phyloP scores from a whole-genome alignment of 2,113 vertebrate species.

The Campylomormyrus numenius region DNA sequence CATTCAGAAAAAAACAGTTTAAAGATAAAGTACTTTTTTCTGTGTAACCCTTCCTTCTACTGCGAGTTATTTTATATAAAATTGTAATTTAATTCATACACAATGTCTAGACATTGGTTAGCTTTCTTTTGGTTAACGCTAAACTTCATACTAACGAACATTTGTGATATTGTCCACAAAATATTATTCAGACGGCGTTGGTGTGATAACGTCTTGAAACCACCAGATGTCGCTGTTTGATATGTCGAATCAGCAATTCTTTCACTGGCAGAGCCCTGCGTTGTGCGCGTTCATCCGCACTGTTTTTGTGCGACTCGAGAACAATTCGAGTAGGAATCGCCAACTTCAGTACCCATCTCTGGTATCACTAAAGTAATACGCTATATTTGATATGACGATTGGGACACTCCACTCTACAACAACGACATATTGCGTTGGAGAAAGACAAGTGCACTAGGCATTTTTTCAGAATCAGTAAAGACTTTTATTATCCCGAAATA shows the following conservation, averaged over 20 bases:
- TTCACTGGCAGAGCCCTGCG: background rate
- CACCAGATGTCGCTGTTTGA: background rate
- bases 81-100: background rate
- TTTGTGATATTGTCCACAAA: background rate
- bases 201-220: background rate
- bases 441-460: background rate
- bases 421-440: background rate
- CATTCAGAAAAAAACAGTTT: background rate
- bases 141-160: background rate
- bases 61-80: background rate
- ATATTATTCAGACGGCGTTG: background rate
- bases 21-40: background rate
- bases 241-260: background rate
- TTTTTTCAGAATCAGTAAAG: background rate
- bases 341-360: background rate
- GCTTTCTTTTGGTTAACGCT: background rate
- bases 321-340: background rate
- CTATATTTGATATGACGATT: background rate
- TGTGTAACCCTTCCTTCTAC: background rate
- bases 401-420: background rate
- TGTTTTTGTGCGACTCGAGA: background rate
- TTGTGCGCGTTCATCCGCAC: background rate
- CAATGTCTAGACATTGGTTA: background rate
- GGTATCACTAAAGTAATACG: background rate
- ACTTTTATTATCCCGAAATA: background rate